Evolutionary conservation across 2,797 vertebrate species (phyloP).

Genomic region (Sciaenops ocellatus): DNA sequence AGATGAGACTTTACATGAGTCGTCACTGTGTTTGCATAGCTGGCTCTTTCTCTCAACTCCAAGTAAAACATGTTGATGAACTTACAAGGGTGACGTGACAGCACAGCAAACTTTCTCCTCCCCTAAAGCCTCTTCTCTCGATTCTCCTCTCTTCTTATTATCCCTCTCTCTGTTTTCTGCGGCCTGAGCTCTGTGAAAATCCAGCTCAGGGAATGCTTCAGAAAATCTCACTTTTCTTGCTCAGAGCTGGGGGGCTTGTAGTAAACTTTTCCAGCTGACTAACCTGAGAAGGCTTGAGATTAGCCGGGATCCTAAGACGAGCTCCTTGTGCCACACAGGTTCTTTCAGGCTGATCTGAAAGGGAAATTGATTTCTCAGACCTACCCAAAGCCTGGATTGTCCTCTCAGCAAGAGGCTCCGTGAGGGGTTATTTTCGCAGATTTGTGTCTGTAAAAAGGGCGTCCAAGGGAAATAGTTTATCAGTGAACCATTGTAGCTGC

Average conservation of each 20-base stretch:
- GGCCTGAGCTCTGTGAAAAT: conserved; percentile 75
- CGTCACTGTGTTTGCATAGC: conserved; percentile 4
- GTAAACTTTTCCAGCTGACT: conserved; percentile 82
- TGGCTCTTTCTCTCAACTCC: conserved; percentile 5
- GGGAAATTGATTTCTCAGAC: conserved; percentile 83
- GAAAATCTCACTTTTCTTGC: conserved; percentile 77
- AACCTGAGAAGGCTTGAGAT: conserved; percentile 79
- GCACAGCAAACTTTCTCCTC: conserved; percentile 47
- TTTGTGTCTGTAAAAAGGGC: conserved; percentile 41
- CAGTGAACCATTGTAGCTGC: conserved; percentile 20
- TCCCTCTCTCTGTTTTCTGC: conserved; percentile 60
- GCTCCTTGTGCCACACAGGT: conserved; percentile 69
- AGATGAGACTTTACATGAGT: conserved; percentile 9
- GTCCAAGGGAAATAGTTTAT: conserved; percentile 46
- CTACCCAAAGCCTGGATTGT: conserved; percentile 65
- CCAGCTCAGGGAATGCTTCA: conserved; percentile 76
- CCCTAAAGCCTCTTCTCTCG: conserved; percentile 46
- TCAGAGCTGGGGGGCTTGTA: conserved; percentile 68
- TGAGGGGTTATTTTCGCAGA: conserved; percentile 60
- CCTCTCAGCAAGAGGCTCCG: conserved; percentile 56
- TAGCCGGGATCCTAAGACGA: conserved; percentile 72
- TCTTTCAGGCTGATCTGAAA: conserved; percentile 78
- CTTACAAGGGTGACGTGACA: conserved; percentile 20
- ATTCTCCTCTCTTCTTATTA: conserved; percentile 59
- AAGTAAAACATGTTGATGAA: conserved; percentile 12